Percentiles rank a stretch among this genome's conserved stretches.
phyloP scores from a whole-genome alignment of 2,113 vertebrate genomes.

The Myotis davidii region DNA sequence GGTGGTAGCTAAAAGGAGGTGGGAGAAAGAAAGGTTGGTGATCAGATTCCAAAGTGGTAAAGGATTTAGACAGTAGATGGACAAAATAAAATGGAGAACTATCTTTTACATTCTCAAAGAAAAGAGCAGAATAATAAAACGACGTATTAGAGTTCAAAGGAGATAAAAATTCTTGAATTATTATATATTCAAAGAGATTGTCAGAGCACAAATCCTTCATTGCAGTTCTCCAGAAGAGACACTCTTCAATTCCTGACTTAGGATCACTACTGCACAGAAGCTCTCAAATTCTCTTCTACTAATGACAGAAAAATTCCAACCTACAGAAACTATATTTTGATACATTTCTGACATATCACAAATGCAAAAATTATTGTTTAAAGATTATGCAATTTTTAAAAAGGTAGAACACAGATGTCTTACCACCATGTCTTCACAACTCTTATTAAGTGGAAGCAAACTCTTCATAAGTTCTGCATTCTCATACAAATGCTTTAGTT shows the following conservation, averaged over 20 bases:
- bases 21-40: background rate
- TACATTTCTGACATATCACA: background rate
- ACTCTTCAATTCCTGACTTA: background rate
- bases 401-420: constrained; percentile 20
- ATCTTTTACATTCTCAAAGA: constrained; percentile 17
- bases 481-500: constrained; percentile 90
- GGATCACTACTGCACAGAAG: background rate
- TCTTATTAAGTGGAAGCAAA: constrained; percentile 85
- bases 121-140: background rate
- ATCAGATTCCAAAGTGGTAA: background rate
- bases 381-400: background rate
- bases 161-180: background rate
- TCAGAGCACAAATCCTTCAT: background rate
- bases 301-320: constrained; percentile 5
- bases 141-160: background rate
- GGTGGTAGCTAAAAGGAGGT: background rate
- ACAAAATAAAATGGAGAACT: constrained; percentile 19
- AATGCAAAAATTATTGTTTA: constrained; percentile 37
- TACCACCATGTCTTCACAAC: constrained; percentile 86
- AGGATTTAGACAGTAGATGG: background rate
- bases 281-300: background rate
- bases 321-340: constrained; percentile 14
- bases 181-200: background rate
- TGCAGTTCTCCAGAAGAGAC: background rate
- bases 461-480: constrained; percentile 86